Conservation (phyloP, 92 coral and sea anemone genomes). For the Blastomussa wellsi region DNA sequence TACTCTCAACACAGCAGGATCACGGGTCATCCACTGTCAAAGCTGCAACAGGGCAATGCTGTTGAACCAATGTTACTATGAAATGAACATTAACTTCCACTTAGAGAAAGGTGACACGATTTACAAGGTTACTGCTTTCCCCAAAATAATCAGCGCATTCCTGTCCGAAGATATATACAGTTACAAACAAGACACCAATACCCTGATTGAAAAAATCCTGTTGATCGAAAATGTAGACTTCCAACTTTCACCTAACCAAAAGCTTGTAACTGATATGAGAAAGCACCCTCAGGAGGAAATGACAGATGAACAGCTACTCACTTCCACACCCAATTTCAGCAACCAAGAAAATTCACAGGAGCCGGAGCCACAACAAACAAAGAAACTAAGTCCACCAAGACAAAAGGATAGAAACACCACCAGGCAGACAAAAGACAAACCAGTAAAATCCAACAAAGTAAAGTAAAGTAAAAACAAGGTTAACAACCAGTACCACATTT, state of each 20-base stretch:
- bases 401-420: slow-evolving; percentile 36
- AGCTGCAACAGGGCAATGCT: slow-evolving; percentile 55
- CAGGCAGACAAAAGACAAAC: background rate
- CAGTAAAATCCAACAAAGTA: too few relatives aligned
- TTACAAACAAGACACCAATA: slow-evolving; percentile 37
- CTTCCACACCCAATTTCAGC: slow-evolving; percentile 21
- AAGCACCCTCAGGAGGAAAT: too few relatives aligned
- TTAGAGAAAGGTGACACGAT: slow-evolving; percentile 41
- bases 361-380: slow-evolving; percentile 24
- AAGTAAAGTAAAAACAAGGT: too few relatives aligned
- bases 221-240: slow-evolving; percentile 51
- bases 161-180: slow-evolving; percentile 48
- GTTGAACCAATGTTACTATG: slow-evolving; percentile 48
- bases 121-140: slow-evolving; percentile 37
- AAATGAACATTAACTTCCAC: slow-evolving; percentile 46
- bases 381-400: slow-evolving; percentile 38
- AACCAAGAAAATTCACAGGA: slow-evolving; percentile 36
- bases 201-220: slow-evolving; percentile 49
- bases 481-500: too few relatives aligned
- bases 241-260: too few relatives aligned
- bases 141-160: slow-evolving; percentile 50
- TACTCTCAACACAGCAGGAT: slow-evolving; percentile 47
- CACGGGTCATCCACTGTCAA: slow-evolving; percentile 43
- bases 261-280: too few relatives aligned
- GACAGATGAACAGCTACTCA: slow-evolving; percentile 35